Conservation (phyloP, 2,888 invertebrate genomes). For the Yponomeuta evonymella region DNA sequence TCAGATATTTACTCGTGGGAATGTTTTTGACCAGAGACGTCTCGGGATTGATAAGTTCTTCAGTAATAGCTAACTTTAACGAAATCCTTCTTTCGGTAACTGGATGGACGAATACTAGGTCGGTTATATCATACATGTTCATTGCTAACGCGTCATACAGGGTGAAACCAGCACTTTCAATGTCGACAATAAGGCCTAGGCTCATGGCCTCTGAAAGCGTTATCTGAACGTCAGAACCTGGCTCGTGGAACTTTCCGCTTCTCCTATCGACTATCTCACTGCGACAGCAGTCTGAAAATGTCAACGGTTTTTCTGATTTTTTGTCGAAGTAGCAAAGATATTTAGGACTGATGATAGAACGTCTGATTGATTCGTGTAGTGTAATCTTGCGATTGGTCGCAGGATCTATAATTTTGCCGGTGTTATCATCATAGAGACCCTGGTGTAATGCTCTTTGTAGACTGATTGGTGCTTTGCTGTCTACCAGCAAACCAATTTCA, state of each 20-base stretch:
- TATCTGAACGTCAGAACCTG: conserved; percentile 79
- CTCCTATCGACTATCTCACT: conserved; percentile 87
- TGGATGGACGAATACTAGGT: conserved; percentile 84
- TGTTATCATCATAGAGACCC: conserved; percentile 87
- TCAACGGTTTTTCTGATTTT: conserved; percentile 81
- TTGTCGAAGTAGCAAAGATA: conserved; percentile 88
- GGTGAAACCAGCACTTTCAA: conserved; percentile 88
- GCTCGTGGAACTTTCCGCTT: conserved; percentile 85
- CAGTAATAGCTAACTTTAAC: conserved; percentile 82
- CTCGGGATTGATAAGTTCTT: conserved; percentile 86
- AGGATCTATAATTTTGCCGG: conserved; percentile 89
- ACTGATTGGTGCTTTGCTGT: conserved; percentile 87
- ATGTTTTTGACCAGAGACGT: conserved; percentile 84
- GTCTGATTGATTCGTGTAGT: conserved; percentile 88
- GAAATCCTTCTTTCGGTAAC: conserved; percentile 83
- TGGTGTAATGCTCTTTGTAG: conserved; percentile 90
- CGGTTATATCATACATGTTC: conserved; percentile 83
- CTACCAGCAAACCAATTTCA: conserved; percentile 85
- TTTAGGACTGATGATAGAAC: conserved; percentile 86
- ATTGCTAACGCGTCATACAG: conserved; percentile 87
- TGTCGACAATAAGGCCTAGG: conserved; percentile 88
- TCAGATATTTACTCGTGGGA: conserved; percentile 81
- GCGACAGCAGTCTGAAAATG: conserved; percentile 87
- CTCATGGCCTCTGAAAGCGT: conserved; percentile 85
- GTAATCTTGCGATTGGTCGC: conserved; percentile 86